Evolutionary conservation across 2,797 vertebrate species (phyloP), one percentile per base, ranked within the genome.

Genomic region (Rhynchotus rufescens): DNA sequence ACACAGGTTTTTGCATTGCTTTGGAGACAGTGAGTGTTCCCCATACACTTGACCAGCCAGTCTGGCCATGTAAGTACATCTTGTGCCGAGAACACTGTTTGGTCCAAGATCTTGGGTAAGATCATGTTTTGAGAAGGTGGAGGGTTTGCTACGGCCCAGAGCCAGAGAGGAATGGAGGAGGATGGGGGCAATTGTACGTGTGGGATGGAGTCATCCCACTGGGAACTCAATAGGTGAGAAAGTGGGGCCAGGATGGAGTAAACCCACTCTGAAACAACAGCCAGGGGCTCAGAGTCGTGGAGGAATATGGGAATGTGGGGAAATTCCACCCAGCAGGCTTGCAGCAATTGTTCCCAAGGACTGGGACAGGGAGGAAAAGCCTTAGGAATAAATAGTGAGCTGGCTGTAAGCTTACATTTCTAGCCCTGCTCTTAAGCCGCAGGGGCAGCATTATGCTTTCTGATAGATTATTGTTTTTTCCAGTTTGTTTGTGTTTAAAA

Each of bases 91-190:
- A 22, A 28, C 28, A 86, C 22, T 4, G 9, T 30, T 66, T 28
- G 11, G 25, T 32, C 28, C 0, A 0, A 13, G 28, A 44, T 4
- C 36, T 0, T 1, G 1, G 17, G 7, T 0, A 2, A 26, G 25
- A 32, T 15, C 8, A 14, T 9, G 6, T 28, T 6, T 6, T 12
- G 62, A 20, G 34, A 40, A 54, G 52, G 23, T 8, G 32, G 32
- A 57, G 45, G 20, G 45, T 73, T 22, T 59, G 72, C 45, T 77
- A 19, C 28, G 57, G 23, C 10, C 15, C 49, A 75, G 49, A 45
- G 12, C 64, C 49, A 49, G 62, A 68, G 47, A 36, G 25, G 61
- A 36, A 0, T 14, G 73, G 44, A 88, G 45, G 25, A 80, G 6
- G 1, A 57, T 10, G 6, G 34, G 12, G 14, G 30, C 90, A 12